phyloP scores from a whole-genome alignment of 1,140 invertebrate genomes.

The Meloidogyne floridensis region DNA sequence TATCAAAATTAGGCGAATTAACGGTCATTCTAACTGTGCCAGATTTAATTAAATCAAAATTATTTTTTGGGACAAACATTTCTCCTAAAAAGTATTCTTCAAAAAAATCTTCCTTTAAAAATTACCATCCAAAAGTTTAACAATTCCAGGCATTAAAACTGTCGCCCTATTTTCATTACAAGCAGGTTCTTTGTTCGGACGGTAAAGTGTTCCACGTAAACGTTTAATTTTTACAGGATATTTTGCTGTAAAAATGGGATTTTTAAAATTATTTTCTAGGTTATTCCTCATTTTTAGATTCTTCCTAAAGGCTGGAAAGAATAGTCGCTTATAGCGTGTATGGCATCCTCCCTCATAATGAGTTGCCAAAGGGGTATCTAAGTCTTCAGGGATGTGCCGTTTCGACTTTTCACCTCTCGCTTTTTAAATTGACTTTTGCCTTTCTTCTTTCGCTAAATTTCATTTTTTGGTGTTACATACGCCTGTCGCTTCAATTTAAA shows the following conservation, averaged over 20 bases:
- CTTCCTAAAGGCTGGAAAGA: too few species aligned
- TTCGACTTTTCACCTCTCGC: too few species aligned
- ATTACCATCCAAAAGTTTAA: slow-evolving; percentile 44
- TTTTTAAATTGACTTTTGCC: too few species aligned
- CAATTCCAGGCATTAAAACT: slow-evolving; percentile 52
- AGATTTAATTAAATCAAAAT: slow-evolving; percentile 52
- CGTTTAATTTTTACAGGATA: slow-evolving; percentile 41
- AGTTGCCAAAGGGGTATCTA: too few species aligned
- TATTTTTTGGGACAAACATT: slow-evolving; percentile 40
- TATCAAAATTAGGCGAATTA: slow-evolving; percentile 43
- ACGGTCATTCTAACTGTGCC: slow-evolving; percentile 47
- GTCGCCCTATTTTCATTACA: slow-evolving; percentile 45
- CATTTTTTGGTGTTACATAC: too few species aligned
- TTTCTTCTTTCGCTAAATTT: too few species aligned
- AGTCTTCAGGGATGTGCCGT: too few species aligned
- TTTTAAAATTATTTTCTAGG: too few species aligned
- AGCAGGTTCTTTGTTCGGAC: slow-evolving; percentile 36
- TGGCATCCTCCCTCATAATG: too few species aligned
- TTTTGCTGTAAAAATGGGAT: not conserved
- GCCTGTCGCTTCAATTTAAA: too few species aligned
- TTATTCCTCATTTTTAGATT: too few species aligned
- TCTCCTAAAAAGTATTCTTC: slow-evolving; percentile 31
- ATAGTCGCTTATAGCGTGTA: too few species aligned
- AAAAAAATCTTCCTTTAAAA: not conserved
- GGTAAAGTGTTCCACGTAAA: slow-evolving; percentile 48